phyloP scores from a whole-genome alignment of 2,888 invertebrate species.

The Petrolisthes cinctipes region DNA sequence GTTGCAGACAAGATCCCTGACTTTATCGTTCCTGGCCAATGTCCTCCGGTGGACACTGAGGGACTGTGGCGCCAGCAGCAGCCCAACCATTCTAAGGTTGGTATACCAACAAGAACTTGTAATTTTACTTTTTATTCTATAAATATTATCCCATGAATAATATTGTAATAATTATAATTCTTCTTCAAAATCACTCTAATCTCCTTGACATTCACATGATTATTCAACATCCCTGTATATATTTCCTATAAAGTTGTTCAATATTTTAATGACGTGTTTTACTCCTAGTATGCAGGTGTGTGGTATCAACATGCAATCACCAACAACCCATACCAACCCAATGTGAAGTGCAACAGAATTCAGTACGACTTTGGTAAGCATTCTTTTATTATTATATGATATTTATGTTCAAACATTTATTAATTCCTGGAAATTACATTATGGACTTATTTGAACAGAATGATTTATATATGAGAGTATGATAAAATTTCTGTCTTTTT shows the following conservation, averaged over 20 bases:
- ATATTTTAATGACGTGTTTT: too few relatives aligned
- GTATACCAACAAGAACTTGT: background rate
- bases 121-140: too few relatives aligned
- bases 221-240: too few relatives aligned
- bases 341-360: constrained; percentile 11
- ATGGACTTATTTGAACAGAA: too few relatives aligned
- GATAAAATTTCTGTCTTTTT: too few relatives aligned
- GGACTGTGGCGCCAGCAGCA: background rate
- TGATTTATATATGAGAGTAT: too few relatives aligned
- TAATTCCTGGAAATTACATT: too few relatives aligned
- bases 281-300: constrained; percentile 13
- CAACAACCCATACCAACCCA: constrained; percentile 20
- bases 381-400: background rate
- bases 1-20: constrained; percentile 32
- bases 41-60: background rate
- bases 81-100: background rate
- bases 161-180: too few relatives aligned
- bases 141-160: too few relatives aligned
- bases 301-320: constrained; percentile 26
- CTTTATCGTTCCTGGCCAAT: constrained; percentile 21
- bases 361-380: constrained; percentile 23
- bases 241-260: too few relatives aligned
- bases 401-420: background rate
- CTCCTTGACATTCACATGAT: too few relatives aligned
- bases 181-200: too few relatives aligned